phyloP scores from a whole-genome alignment of 2,113 vertebrate genomes.

The Aphyosemion australe region DNA sequence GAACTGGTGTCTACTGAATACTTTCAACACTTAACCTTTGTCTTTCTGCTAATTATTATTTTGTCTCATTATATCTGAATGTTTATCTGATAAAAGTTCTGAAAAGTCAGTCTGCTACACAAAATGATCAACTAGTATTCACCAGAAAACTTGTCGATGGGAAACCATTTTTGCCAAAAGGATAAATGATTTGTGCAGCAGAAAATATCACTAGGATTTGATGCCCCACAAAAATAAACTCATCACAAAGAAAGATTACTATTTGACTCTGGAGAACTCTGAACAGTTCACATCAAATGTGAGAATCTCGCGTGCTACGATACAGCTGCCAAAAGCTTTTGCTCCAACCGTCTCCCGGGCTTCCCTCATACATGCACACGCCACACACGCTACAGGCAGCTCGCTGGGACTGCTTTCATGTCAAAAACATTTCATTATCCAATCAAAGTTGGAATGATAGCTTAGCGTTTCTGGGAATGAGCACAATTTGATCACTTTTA shows the following conservation, averaged over 20 bases:
- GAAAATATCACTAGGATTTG: background rate
- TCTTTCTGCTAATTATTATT: no score
- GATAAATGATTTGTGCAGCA: background rate
- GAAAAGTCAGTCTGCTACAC: no score
- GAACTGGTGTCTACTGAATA: no score
- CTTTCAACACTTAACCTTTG: no score
- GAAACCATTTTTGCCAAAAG: no score
- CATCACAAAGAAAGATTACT: background rate
- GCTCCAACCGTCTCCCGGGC: background rate
- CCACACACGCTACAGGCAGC: background rate
- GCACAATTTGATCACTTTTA: conserved; percentile 41
- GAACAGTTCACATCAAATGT: background rate
- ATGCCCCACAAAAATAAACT: background rate
- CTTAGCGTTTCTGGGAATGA: conserved; percentile 26
- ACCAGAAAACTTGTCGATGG: no score
- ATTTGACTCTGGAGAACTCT: background rate
- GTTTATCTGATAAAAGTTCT: no score
- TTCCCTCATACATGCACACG: conserved; percentile 25
- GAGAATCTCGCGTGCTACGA: background rate
- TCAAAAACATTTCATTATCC: conserved; percentile 46
- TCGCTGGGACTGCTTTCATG: conserved; percentile 32
- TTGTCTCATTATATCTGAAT: no score
- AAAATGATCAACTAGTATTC: no score
- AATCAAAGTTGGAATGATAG: conserved; percentile 32
- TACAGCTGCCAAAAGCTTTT: conserved; percentile 6